phyloP scores from a whole-genome alignment of 2,888 invertebrate species.

The Yponomeuta sedellus region DNA sequence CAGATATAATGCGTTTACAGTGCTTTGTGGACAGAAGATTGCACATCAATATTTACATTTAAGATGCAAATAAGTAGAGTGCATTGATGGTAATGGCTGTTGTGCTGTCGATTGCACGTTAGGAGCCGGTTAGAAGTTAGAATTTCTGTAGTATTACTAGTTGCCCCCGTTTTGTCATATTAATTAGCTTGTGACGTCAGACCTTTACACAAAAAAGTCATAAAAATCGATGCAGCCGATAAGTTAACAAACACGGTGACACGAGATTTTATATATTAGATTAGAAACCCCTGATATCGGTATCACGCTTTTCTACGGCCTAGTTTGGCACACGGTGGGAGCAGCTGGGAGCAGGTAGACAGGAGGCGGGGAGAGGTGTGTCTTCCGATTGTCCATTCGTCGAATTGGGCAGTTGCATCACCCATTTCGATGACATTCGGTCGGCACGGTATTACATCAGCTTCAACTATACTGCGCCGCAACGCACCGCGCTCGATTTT shows the following conservation, averaged over 20 bases:
- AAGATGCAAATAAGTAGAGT: no score
- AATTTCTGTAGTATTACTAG: no score
- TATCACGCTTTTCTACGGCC: background rate
- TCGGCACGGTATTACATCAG: background rate
- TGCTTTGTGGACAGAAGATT: no score
- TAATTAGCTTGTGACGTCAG: no score
- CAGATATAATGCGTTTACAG: no score
- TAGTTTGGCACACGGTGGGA: background rate
- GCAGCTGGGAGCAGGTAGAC: background rate
- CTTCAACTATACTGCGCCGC: background rate
- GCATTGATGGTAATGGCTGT: no score
- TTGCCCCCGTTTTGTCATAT: no score
- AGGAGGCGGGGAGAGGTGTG: background rate
- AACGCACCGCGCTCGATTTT: background rate
- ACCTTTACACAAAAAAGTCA: no score
- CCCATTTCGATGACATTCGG: background rate
- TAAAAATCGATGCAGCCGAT: no score
- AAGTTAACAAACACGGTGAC: background rate
- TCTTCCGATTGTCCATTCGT: background rate
- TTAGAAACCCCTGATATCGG: background rate
- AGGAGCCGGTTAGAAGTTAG: no score
- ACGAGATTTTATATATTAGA: background rate
- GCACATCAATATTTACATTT: no score
- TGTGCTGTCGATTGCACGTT: no score
- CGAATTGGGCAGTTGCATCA: background rate